Evolutionary conservation across 2,113 vertebrate genomes (phyloP), one percentile per base, ranked within the genome.

Genomic region (Cisticola juncidis): DNA sequence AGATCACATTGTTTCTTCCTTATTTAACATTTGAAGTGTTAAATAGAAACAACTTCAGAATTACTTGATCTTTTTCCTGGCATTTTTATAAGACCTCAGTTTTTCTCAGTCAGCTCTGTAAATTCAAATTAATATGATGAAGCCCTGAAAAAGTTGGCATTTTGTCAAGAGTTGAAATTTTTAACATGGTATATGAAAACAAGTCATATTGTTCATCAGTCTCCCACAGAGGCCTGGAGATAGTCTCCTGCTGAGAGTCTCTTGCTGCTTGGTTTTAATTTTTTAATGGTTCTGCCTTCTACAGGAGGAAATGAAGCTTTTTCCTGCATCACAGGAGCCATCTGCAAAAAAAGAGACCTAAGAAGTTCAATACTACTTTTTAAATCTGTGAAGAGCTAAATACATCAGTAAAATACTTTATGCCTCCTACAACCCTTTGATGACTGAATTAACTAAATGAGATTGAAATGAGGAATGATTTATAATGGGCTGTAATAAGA

Each of bases 381-480:
- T 94, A 83, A 86, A 73, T 86, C 88, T 71, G 38, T 54, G 42
- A 83, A 83, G 60, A 92, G 33, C 51, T 90, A 81, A 93, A 81
- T 28, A 35, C 76, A 92, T 90, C 88, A 83, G 31, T 92, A 90
- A 95, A 90, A 94, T 62, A 92, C 51, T 92, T 88, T 42, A 65
- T 88, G 76, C 38, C 38, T 92, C 76, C 86, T 69, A 76, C 74
- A 71, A 83, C 71, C 60, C 82, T 96, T 94, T 94, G 88, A 94
- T 88, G 91, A 92, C 76, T 70, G 91, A 93, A 93, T 95, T 96
- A 86, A 85, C 68, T 68, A 86, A 93, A 94, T 44, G 44, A 92
- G 73, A 87, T 68, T 84, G 84, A 94, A 95, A 95, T 56, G 71
- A 94, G 25, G 38, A 95, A 47, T 64, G 80, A 93, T 68, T 90